These are phyloP conservation scores for Drosophila anomalata DNA, from an alignment of 2,888 invertebrate genomes.

Conservation along the genomic window DNA sequence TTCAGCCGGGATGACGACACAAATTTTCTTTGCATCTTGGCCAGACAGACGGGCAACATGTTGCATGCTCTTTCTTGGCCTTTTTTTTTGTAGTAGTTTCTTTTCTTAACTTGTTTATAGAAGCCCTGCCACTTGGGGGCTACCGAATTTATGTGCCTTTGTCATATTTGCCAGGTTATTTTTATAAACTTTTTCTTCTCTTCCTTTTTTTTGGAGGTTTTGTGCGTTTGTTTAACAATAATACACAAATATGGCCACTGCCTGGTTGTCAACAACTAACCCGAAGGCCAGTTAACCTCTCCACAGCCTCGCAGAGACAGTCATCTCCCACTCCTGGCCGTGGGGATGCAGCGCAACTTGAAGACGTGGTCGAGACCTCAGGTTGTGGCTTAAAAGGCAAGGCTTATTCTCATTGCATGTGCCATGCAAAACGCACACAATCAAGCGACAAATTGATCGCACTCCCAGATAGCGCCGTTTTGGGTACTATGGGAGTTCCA, in stretches of 20 bases:
- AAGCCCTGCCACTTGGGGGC: constrained; percentile 46
- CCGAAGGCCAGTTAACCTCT: constrained; percentile 46
- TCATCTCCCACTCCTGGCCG: constrained; percentile 22
- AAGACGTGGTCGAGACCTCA: constrained; percentile 10
- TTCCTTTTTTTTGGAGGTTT: constrained; percentile 7
- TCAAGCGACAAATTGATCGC: constrained; percentile 79
- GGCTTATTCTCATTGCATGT: constrained; percentile 47
- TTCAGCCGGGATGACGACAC: constrained; percentile 55
- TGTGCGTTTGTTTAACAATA: constrained; percentile 59
- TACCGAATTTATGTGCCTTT: constrained; percentile 78
- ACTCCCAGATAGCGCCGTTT: constrained; percentile 58
- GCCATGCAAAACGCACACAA: constrained; percentile 72
- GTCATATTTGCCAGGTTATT: constrained; percentile 70
- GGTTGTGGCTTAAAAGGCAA: constrained; percentile 37
- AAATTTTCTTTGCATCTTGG: constrained; percentile 36
- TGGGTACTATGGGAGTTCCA: constrained; percentile 33
- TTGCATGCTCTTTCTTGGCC: constrained; percentile 21
- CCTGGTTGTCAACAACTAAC: constrained; percentile 68
- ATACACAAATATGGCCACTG: constrained; percentile 76
- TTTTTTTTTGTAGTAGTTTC: constrained; percentile 27
- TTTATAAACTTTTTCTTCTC: constrained; percentile 17
- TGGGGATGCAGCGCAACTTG: constrained; percentile 10
- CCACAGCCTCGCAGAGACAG: constrained; percentile 16
- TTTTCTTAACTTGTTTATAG: constrained; percentile 19
- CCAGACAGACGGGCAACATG: constrained; percentile 72